Percentiles rank a stretch among this genome's conserved stretches.
Conservation (phyloP, 2,888 invertebrate species). For the Leptopilina myrica region DNA sequence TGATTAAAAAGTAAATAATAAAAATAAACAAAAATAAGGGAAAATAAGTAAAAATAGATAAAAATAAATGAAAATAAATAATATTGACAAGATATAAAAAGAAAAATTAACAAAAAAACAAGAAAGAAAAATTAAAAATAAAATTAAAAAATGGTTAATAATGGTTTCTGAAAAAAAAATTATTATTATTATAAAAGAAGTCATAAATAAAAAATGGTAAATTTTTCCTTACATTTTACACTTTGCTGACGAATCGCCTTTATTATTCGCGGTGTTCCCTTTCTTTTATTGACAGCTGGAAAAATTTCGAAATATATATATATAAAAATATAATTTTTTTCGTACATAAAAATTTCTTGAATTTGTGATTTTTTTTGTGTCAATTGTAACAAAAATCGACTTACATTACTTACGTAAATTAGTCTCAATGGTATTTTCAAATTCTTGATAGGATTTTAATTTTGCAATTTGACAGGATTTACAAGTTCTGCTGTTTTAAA, state of each 20-base stretch:
- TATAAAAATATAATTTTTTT: not conserved
- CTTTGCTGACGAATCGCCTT: constrained; percentile 10
- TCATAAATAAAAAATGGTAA: no score
- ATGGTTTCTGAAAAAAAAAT: no score
- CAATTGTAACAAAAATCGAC: not conserved
- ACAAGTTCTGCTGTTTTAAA: not conserved
- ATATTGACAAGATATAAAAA: no score
- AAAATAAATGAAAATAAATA: no score
- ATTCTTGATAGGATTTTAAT: not conserved
- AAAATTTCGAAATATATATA: not conserved
- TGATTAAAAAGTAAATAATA: no score
- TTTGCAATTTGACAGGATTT: constrained; percentile 7
- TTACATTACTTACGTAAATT: constrained; percentile 8
- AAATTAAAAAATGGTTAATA: no score
- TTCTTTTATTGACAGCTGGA: not conserved
- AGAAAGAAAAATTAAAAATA: no score
- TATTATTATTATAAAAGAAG: no score
- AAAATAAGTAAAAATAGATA: no score
- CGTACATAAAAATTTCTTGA: not conserved
- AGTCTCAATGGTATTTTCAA: not conserved
- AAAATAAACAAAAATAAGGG: no score
- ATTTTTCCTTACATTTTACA: constrained; percentile 15
- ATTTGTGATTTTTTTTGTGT: not conserved
- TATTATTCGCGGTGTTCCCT: constrained; percentile 16
- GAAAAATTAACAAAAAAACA: no score